These are phyloP conservation scores for Charadrius vociferus DNA, from an alignment of 2,113 vertebrate species.

Conservation along the genomic window DNA sequence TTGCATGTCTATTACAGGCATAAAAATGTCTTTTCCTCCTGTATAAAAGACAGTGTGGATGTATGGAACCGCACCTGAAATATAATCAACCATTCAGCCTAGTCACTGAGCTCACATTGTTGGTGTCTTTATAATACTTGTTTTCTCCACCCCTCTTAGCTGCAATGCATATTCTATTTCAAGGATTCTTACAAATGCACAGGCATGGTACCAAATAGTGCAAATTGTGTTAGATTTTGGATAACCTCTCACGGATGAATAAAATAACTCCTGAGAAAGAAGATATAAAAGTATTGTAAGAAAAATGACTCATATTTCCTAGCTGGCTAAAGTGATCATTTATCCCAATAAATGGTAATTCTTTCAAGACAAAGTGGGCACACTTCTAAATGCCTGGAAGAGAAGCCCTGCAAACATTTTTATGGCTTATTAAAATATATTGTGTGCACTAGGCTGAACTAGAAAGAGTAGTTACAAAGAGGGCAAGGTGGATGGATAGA, in stretches of 20 bases:
- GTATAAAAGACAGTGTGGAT: constrained; percentile 46
- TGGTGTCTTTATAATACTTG: background rate
- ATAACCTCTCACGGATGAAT: constrained; percentile 48
- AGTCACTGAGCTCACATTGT: constrained; percentile 1
- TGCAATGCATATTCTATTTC: background rate
- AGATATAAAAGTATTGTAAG: constrained; percentile 61
- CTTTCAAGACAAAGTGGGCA: constrained; percentile 62
- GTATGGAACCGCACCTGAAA: background rate
- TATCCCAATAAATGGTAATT: constrained; percentile 69
- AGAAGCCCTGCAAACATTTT: constrained; percentile 28
- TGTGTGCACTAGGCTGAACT: constrained; percentile 28
- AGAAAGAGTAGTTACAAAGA: constrained; percentile 20
- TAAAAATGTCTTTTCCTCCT: constrained; percentile 55
- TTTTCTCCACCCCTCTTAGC: background rate
- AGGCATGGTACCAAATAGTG: constrained; percentile 48
- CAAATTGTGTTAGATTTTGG: constrained; percentile 57
- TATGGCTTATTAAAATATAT: constrained; percentile 38
- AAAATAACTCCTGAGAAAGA: constrained; percentile 68
- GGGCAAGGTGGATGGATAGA: background rate
- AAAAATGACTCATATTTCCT: constrained; percentile 66
- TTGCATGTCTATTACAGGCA: constrained; percentile 45
- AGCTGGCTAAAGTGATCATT: constrained; percentile 63
- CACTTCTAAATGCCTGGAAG: constrained; percentile 57
- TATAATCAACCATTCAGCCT: background rate
- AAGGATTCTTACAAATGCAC: background rate